phyloP scores from a whole-genome alignment of 2,888 invertebrate species.

The Lasioglossum villosulum region DNA sequence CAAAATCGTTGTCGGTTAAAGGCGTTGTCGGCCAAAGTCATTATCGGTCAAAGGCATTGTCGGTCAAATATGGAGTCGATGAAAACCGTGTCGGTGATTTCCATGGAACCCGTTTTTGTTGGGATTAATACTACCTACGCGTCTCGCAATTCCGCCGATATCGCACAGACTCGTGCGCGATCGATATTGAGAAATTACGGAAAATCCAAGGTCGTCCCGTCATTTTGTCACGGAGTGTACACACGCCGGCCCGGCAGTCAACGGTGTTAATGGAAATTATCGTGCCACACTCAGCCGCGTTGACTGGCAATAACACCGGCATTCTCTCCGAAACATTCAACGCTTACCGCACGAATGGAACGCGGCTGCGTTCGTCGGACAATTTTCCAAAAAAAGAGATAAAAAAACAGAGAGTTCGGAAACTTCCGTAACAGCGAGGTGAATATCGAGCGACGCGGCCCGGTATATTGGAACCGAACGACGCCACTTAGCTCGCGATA shows the following conservation, averaged over 20 bases:
- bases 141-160: too few species aligned
- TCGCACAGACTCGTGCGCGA: too few species aligned
- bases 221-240: neutral
- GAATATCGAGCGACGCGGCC: neutral
- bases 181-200: neutral
- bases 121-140: too few species aligned
- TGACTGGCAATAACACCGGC: neutral
- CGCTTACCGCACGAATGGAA: neutral
- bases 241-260: neutral
- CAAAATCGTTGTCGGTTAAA: too few species aligned
- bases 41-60: too few species aligned
- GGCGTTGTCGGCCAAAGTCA: too few species aligned
- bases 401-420: neutral
- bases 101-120: too few species aligned
- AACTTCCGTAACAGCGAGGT: constrained; percentile 9
- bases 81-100: too few species aligned
- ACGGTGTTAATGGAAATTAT: constrained; percentile 5
- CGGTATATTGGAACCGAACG: constrained; percentile 12
- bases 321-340: neutral
- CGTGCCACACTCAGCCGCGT: neutral
- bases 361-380: neutral
- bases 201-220: neutral
- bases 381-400: neutral
- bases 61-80: too few species aligned
- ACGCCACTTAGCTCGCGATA: constrained; percentile 26